Base-by-base conservation (phyloP, 2,888 invertebrate species). In the Drosophila heteroneura region DNA sequence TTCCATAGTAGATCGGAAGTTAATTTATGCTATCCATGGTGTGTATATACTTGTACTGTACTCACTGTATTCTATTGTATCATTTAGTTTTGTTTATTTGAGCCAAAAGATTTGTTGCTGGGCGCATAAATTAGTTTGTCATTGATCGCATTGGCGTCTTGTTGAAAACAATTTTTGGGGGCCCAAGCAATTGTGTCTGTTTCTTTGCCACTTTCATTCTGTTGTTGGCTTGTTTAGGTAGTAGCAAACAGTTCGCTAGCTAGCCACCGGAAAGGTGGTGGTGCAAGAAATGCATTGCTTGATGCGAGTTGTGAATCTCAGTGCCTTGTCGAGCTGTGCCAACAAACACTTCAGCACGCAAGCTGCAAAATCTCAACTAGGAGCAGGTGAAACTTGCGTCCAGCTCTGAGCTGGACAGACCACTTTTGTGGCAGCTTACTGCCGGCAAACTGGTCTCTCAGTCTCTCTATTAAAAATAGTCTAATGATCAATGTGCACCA, bases 41-140 rank as follows among this genome's bases (percentile, higher is more conserved):
- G 66, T 72, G 66, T 74, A 72, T 81, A 72, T 74, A 74, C 37
- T 72, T 47, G 22, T 47, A 47, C 47, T 2, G 5, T 9, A 47
- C 47, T 26, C 22, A 47, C 16, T 9, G 47, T 7, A 47, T 47
- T 47, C 9, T 22, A 47, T 62, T 39, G 59, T 71, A 81, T 66
- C 67, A 64, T 80, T 85, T 80, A 83, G 75, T 71, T 90, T 85
- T 91, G 83, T 90, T 90, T 90, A 89, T 86, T 81, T 86, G 80
- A 81, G 76, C 59, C 59, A 62, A 68, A 79, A 91, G 91, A 86
- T 91, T 91, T 91, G 91, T 91, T 69, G 85, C 76, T 77, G 47
- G 53, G 79, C 74, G 74, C 90, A 86, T 91, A 92, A 88, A 90
- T 92, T 91, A 79, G 74, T 88, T 84, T 91, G 91, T 92, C 91